These are phyloP conservation scores for Sardinella longiceps DNA, from an alignment of 2,797 vertebrate genomes.

Conservation along the genomic window DNA sequence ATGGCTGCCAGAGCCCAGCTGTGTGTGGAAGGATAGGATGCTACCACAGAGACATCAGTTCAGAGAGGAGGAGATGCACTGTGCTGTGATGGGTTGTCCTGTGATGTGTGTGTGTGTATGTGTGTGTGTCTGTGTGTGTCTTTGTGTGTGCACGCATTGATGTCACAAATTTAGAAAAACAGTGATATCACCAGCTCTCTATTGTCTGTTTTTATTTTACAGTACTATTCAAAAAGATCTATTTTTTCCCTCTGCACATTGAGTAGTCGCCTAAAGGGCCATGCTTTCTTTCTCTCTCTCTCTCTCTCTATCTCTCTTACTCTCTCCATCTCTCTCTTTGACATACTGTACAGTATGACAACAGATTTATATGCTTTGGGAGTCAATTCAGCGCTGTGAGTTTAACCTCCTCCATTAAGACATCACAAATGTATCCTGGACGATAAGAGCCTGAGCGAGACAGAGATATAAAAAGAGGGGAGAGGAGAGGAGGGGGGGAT, in stretches of 20 bases:
- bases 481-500: background rate
- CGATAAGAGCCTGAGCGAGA: background rate
- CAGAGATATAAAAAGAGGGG: background rate
- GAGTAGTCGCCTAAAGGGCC: background rate
- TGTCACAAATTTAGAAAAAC: background rate
- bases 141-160: background rate
- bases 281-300: background rate
- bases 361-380: background rate
- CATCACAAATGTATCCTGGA: background rate
- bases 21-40: background rate
- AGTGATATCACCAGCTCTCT: background rate
- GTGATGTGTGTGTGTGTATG: background rate
- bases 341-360: background rate
- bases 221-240: background rate
- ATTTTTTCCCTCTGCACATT: background rate
- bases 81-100: background rate
- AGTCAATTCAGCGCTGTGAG: background rate
- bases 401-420: background rate
- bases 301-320: background rate
- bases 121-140: no score
- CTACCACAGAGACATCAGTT: background rate
- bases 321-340: background rate
- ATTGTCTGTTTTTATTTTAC: background rate
- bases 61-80: background rate
- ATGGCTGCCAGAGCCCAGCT: slow-evolving; percentile 23